phyloP scores from a whole-genome alignment of 2,888 invertebrate species.

The Philaethria dido region DNA sequence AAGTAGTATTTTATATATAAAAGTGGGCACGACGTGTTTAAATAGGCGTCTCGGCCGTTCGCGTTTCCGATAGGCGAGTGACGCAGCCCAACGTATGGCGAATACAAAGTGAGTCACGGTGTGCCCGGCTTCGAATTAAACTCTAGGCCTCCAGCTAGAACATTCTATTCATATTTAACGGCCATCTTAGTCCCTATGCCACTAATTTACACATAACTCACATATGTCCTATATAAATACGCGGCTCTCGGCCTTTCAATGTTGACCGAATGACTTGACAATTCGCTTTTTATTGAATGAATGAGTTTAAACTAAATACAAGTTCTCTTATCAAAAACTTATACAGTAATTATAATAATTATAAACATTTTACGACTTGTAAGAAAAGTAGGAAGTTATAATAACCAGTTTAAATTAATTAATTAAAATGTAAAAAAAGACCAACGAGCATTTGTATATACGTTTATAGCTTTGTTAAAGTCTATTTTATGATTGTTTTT shows the following conservation, averaged over 20 bases:
- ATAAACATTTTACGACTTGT: conserved; percentile 29
- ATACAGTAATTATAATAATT: conserved; percentile 22
- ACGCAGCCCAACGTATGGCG: conserved; percentile 65
- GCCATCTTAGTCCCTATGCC: conserved; percentile 42
- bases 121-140: conserved; percentile 44
- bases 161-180: conserved; percentile 48
- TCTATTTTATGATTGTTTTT: conserved; percentile 12
- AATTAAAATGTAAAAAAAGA: conserved; percentile 27
- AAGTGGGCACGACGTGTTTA: conserved; percentile 58
- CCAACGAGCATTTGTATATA: conserved; percentile 14
- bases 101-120: conserved; percentile 66
- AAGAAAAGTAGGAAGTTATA: conserved; percentile 29
- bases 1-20: conserved; percentile 28
- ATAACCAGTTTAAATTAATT: conserved; percentile 30
- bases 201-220: conserved; percentile 27
- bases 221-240: conserved; percentile 23
- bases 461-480: conserved; percentile 13
- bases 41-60: conserved; percentile 70
- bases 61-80: conserved; percentile 79
- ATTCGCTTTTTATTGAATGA: conserved; percentile 5
- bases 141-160: conserved; percentile 47
- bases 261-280: conserved; percentile 2
- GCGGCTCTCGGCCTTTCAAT: conserved; percentile 12
- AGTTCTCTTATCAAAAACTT: conserved; percentile 19
- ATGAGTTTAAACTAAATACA: conserved; percentile 13